Percentiles rank a stretch among this genome's conserved stretches.
These are phyloP conservation scores for Chelonia mydas DNA, from an alignment of 2,797 vertebrate genomes.

Conservation along the genomic window DNA sequence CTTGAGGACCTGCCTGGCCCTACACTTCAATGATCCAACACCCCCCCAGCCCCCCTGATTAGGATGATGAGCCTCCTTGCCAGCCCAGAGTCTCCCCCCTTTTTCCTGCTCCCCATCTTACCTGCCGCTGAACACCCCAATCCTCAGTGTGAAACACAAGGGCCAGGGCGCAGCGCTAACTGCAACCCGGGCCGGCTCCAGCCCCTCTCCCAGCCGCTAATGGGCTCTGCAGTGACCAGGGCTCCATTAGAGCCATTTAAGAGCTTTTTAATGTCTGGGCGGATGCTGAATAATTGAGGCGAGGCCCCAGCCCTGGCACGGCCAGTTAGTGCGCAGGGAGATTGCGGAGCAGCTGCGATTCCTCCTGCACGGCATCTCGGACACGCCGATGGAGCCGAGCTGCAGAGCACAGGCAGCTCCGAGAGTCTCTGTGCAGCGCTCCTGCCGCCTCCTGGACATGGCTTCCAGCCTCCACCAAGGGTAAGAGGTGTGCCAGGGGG, in stretches of 20 bases:
- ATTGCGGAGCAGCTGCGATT: rapidly evolving
- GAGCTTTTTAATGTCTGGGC: background rate
- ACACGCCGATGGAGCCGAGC: background rate
- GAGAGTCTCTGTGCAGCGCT: background rate
- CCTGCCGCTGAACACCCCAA: background rate
- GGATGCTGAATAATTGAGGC: background rate
- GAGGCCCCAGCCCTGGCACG: rapidly evolving
- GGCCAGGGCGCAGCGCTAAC: background rate
- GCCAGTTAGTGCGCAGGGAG: background rate
- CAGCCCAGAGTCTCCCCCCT: background rate
- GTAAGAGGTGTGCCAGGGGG: too few relatives aligned
- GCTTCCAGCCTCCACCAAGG: too few relatives aligned
- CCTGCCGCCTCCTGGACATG: too few relatives aligned
- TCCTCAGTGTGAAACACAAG: background rate
- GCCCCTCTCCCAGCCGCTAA: background rate
- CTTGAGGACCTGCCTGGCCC: too few relatives aligned
- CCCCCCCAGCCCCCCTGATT: background rate
- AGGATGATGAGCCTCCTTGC: background rate
- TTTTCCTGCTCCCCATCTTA: background rate
- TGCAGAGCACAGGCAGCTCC: too few relatives aligned
- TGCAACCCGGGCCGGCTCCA: background rate
- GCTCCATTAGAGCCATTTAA: too few relatives aligned
- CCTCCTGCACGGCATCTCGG: too few relatives aligned
- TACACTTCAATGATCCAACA: too few relatives aligned
- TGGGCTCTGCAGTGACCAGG: too few relatives aligned